Evolutionary conservation across 1,140 invertebrate genomes (phyloP), one percentile per base, ranked within the genome.

Genomic region (Pachypsylla venusta): DNA sequence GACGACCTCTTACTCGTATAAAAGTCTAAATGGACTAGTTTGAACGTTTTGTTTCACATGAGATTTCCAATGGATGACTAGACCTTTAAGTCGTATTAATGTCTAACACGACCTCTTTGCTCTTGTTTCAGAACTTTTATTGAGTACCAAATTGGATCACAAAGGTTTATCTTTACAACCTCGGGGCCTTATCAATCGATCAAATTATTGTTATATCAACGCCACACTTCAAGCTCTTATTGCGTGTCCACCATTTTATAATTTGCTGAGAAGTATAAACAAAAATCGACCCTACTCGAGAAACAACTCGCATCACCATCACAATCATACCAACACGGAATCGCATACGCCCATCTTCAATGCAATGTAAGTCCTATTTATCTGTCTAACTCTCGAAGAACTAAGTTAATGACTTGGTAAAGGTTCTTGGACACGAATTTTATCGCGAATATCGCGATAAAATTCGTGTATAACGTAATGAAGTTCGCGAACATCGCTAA

Each of bases 181-280:
- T 0, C 79, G 91, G 57, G 92, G 92, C 10, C 77, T 97, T 14
- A 87, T 83, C 30, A 96, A 96, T 73, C 81, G 84, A 56, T 89
- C 86, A 54, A 96, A 95, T 76, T 95, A 91, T 74, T 97, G 93
- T 73, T 97, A 95, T 67, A 89, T 94, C 25, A 96, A 97, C 74
- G 89, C 92, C 25, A 89, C 87, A 59, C 73, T 92, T 28, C 89
- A 93, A 75, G 90, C 92, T 0, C 73, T 96, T 54, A 74, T 96
- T 0, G 90, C 88, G 24, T 96, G 92, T 71, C 87, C 92, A 16
- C 89, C 92, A 0, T 91, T 97, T 74, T 94, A 90, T 69, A 92
- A 95, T 74, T 76, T 95, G 66, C 73, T 96, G 63, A 83, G 81
- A 64, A 79, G 82, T 40, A 71, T 87, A n/a, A 48, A 48, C 42